Evolutionary conservation across 1,140 invertebrate genomes (phyloP).

Genomic region (Ladona fulva): DNA sequence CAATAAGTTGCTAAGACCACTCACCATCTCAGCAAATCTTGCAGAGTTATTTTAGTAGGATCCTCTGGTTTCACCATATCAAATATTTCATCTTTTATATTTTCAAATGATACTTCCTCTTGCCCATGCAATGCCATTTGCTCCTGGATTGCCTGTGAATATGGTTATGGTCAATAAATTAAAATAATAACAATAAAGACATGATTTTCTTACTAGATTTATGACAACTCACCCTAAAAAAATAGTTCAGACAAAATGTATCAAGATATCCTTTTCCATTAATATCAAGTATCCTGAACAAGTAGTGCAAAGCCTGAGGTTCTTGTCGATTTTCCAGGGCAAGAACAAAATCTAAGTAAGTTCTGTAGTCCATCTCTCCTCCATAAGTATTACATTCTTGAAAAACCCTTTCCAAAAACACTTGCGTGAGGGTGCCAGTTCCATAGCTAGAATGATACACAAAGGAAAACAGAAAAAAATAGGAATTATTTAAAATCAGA

Average conservation of each 20-base stretch:
- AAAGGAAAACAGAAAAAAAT: too few relatives aligned
- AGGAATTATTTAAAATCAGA: too few relatives aligned
- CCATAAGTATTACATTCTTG: slow-evolving; percentile 92
- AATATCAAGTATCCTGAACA: slow-evolving; percentile 89
- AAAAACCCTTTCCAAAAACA: slow-evolving; percentile 88
- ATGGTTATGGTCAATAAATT: slow-evolving; percentile 10
- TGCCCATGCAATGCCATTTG: slow-evolving; percentile 76
- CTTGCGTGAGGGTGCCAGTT: slow-evolving; percentile 80
- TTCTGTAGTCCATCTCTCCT: slow-evolving; percentile 97
- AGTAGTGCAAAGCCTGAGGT: slow-evolving; percentile 81
- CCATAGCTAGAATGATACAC: slow-evolving; percentile 56
- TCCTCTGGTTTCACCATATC: slow-evolving; percentile 92
- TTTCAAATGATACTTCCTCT: slow-evolving; percentile 80
- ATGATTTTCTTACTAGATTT: slow-evolving; percentile 16
- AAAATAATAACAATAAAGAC: background rate
- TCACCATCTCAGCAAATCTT: slow-evolving; percentile 62
- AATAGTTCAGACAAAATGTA: slow-evolving; percentile 85
- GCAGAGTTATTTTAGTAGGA: slow-evolving; percentile 74
- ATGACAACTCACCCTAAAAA: slow-evolving; percentile 62
- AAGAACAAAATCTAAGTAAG: slow-evolving; percentile 89
- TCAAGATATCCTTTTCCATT: slow-evolving; percentile 80
- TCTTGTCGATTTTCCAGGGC: slow-evolving; percentile 88
- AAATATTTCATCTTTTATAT: slow-evolving; percentile 96
- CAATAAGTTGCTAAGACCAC: background rate
- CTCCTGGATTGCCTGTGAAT: slow-evolving; percentile 72